Percentiles rank a stretch among this genome's conserved stretches.
Conservation (phyloP, 2,888 invertebrate species). For the Ellobium chinense region DNA sequence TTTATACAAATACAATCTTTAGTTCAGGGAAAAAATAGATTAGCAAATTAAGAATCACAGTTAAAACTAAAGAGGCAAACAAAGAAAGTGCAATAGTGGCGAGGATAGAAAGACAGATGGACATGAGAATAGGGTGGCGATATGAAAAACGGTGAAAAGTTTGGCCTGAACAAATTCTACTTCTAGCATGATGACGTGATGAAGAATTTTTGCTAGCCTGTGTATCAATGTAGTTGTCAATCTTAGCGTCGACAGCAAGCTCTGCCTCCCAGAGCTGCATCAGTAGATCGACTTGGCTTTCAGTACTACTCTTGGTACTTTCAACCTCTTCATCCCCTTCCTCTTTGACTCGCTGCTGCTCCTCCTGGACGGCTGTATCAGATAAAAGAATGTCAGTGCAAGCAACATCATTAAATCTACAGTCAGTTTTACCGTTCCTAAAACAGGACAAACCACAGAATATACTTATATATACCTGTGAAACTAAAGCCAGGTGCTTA, state of each 20-base stretch:
- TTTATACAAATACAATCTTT: too few species aligned
- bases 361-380: constrained; percentile 85
- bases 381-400: constrained; percentile 15
- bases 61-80: not conserved
- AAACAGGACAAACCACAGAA: too few species aligned
- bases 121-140: too few species aligned
- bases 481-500: too few species aligned
- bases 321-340: constrained; percentile 86
- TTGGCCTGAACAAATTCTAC: too few species aligned
- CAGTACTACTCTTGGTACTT: constrained; percentile 84
- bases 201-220: constrained; percentile 81
- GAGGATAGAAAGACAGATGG: too few species aligned
- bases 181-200: too few species aligned
- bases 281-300: constrained; percentile 92
- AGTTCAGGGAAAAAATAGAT: too few species aligned
- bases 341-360: constrained; percentile 91
- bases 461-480: too few species aligned
- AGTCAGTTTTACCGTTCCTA: too few species aligned
- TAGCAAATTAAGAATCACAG: not conserved
- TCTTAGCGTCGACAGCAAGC: constrained; percentile 84
- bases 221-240: constrained; percentile 81
- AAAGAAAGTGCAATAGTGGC: not conserved
- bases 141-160: not conserved
- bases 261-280: constrained; percentile 96
- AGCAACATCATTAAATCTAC: too few species aligned